A percentile compares a stretch with the other conserved stretches of the same genome.
Conservation (phyloP, 2,797 vertebrate species). For the Schizopygopsis pylzovi region DNA sequence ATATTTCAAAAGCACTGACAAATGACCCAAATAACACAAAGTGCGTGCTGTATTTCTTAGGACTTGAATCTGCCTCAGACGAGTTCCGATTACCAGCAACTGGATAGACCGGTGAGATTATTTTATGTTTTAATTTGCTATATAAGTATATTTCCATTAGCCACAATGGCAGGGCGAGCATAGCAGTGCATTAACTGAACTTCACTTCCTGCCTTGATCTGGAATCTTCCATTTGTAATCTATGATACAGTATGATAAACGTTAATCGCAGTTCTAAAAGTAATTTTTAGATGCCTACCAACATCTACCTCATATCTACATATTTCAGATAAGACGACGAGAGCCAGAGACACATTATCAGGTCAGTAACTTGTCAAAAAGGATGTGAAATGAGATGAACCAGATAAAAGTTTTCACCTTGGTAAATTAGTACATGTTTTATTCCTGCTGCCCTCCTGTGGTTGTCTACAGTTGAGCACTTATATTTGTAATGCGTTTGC, state of each 20-base stretch:
- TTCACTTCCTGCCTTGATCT: not conserved
- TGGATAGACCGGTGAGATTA: conserved; percentile 37
- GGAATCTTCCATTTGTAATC: not conserved
- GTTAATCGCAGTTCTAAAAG: not conserved
- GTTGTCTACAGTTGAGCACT: not conserved
- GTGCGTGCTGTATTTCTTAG: not conserved
- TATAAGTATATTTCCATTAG: not conserved
- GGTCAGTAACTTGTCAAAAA: conserved; percentile 39
- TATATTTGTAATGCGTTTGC: not conserved
- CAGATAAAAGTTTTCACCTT: not conserved
- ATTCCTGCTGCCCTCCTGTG: conserved; percentile 33
- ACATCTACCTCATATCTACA: not conserved
- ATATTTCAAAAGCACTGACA: not conserved
- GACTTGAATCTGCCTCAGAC: conserved; percentile 13
- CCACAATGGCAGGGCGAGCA: not conserved
- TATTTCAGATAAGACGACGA: conserved; percentile 49
- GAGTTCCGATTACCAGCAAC: conserved; percentile 26
- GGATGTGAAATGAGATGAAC: not conserved
- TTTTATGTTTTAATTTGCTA: too few relatives aligned
- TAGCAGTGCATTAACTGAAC: not conserved
- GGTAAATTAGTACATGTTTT: not conserved
- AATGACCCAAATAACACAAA: not conserved
- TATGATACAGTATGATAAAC: not conserved
- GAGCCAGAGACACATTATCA: conserved; percentile 54
- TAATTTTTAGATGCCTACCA: not conserved